Base-by-base conservation (phyloP, 2,888 invertebrate species). In the Cheilosia vernalis region DNA sequence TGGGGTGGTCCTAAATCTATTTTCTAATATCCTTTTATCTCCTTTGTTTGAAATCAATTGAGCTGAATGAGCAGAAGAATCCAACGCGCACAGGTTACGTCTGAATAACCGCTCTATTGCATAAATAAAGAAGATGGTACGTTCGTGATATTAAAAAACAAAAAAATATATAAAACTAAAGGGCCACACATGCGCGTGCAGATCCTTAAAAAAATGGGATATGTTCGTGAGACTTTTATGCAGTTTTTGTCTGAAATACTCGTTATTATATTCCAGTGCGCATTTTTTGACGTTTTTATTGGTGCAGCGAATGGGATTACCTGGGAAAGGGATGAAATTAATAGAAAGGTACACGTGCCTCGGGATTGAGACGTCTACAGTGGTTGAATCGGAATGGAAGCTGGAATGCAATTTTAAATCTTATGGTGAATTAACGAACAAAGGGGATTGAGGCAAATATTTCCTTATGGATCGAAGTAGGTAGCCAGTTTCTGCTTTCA, bases 111-210 rank as follows among this genome's bases (percentile, higher is more conserved):
- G 60, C 53, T 63, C 60, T 33, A 56, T 13, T 70, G 78, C 78
- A 63, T 79, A 74, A 69, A 63, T 69, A 74, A 81, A 30, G 47
- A 21, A 49, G 27, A n/a, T 44, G 42, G 53, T 27, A 13, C 58
- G 47, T 76, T 66, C 61, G 33, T 85, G 81, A 85, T 85, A 76
- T 63, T 24, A 30, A 80, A 21, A 49, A 49, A 49, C 21, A 13
- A 21, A 21, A 2, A 0, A 1, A 2, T 21, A 21, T 21, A 21
- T 21, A 9, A 17, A 15, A 89, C 88, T 86, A 77, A 82, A 87
- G 89, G 90, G 89, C 90, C 90, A 90, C 90, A 90, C 90, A 90
- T n/a, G n/a, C 90, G 90, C 88, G 74, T 82, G 66, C 42, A 61
- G 64, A 80, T 76, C 61, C 56, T 66, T 51, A 30, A 74, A 51